Evolutionary conservation across 2,888 invertebrate species (phyloP), one percentile per base, ranked within the genome.

Genomic region (Agrilus mali): DNA sequence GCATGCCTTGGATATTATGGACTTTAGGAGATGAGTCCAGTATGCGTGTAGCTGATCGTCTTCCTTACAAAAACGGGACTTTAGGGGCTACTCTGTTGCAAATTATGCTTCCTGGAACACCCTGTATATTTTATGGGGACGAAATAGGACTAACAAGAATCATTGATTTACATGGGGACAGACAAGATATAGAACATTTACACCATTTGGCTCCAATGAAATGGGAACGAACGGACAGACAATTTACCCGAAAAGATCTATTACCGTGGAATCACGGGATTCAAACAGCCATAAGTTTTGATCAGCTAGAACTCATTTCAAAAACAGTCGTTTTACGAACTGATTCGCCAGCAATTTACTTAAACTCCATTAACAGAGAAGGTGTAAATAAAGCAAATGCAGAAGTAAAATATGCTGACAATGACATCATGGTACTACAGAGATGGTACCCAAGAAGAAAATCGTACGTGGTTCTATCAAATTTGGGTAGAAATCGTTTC

Each of bases 101-200:
- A 57, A 70, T 92, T 60, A 78, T 85, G 67, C 69, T 95, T 33
- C 93, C 93, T 1, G 95, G 85, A 4, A 87, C 90, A 1, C 78
- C 89, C 1, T 85, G 80, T 52, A 78, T 92, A 54, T 89, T 92
- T 66, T 94, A 94, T 64, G 93, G 93, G 0, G 92, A 94, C 63
- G 93, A 94, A 72, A 79, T 93, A 48, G 83, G 82, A 2, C 67
- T 88, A 51, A 70, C 72, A 38, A 76, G 80, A 50, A 60, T 74
- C 2, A 58, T 69, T 35, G 75, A 77, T 54, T 66, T 73, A 5
- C 70, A 76, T 51, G 69, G 69, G 42, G 78, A 80, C 55, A 71
- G 73, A 45, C 69, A 70, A 48, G 75, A 77, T 54, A 69, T 75
- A 33, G 70, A 72, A 52, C 75, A 80, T 57, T 62, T 82, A 12